Conservation (phyloP, 1,140 invertebrate species). For the Apolygus lucorum region DNA sequence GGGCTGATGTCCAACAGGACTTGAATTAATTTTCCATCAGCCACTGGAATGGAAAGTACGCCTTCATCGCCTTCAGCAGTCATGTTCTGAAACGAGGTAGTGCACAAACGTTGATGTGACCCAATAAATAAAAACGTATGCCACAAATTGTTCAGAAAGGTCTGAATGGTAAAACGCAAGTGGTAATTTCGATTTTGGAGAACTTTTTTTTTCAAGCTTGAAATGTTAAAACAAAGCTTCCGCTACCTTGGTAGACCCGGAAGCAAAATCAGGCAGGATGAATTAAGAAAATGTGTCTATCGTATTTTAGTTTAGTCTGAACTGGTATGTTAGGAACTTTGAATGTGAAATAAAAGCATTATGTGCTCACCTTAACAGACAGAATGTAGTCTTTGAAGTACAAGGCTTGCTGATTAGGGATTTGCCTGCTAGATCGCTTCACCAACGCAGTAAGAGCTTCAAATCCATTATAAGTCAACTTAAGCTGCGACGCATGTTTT, state of each 20-base stretch:
- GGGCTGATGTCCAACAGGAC: constrained; percentile 46
- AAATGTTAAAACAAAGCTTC: no score
- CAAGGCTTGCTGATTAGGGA: constrained; percentile 64
- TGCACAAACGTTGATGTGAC: constrained; percentile 22
- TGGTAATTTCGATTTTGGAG: no score
- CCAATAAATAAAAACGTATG: no score
- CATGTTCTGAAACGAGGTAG: constrained; percentile 38
- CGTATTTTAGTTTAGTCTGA: no score
- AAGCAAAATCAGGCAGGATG: no score
- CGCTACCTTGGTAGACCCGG: no score
- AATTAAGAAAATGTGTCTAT: no score
- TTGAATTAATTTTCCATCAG: constrained; percentile 55
- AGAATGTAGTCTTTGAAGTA: constrained; percentile 80
- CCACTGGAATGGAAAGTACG: constrained; percentile 55
- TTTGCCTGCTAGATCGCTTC: constrained; percentile 63
- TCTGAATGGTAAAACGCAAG: no score
- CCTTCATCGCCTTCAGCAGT: constrained; percentile 44
- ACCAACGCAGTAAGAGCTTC: constrained; percentile 71
- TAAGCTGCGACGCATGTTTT: constrained; percentile 71
- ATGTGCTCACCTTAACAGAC: constrained; percentile 5
- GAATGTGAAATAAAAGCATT: constrained; percentile 35
- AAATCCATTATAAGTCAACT: constrained; percentile 62
- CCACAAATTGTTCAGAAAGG: no score
- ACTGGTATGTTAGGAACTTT: constrained; percentile 9
- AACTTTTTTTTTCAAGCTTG: no score